Evolutionary conservation across 2,888 invertebrate genomes (phyloP), one percentile per base, ranked within the genome.

Genomic region (Ethmia dodecea): DNA sequence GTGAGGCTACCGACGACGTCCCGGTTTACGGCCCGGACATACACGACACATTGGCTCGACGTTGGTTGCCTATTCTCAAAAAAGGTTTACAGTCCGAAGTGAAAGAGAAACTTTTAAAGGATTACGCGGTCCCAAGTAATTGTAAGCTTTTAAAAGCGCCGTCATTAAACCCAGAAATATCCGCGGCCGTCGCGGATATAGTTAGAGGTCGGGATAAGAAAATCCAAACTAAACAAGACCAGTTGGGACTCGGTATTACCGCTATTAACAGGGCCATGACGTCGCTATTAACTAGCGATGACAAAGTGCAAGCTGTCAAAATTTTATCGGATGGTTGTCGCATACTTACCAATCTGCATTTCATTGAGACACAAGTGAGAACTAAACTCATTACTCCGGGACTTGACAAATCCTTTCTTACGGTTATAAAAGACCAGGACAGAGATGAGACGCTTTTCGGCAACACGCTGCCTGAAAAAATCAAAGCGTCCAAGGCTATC

Each of bases 401-500:
- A n/a, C n/a, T 42, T 12, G 33, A 14, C 2, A 46, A 43, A 24
- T 12, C 42, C 3, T 39, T 39, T 30, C 14, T 39, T 3, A 35
- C 37, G 12, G 11, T 36, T 1, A 30, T 42, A 11, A 28, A 39
- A 9, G 39, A 35, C 2, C 16, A 10, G 10, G 35, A 41, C 25
- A 35, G 40, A 11, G 48, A 45, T 13, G 41, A 44, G 3, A 44
- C 39, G 2, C 15, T 44, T 13, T 47, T 42, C 6, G 44, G 47
- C 1, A 28, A 1, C 3, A 25, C 18, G 5, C 14, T 42, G 9
- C 14, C 38, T 3, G 44, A 49, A 13, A 45, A 43, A 31, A 47
- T 47, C 5, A 40, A 49, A 28, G 45, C 47, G 1, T 25, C 39
- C 3, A 45, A 41, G 16, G 33, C 38, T 3, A 38, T 48, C 5